Evolutionary conservation across 2,797 vertebrate genomes (phyloP).

Genomic region (Notolepis coatsorum): DNA sequence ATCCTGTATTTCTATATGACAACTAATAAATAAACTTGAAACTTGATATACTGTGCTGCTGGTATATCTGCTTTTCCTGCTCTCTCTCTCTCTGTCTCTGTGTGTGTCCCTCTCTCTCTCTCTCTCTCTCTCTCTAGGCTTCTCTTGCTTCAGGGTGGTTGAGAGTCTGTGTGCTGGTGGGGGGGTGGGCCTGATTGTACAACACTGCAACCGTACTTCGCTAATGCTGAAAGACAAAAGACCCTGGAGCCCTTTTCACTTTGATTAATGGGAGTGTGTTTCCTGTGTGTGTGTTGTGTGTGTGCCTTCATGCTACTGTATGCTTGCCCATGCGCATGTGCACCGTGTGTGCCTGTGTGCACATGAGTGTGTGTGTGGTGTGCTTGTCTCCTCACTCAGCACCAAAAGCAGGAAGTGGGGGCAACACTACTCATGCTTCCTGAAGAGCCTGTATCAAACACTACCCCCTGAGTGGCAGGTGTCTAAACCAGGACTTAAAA

Average conservation of each 20-base stretch:
- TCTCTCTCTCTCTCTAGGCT: background rate
- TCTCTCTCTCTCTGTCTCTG: background rate
- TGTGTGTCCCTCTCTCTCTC: background rate
- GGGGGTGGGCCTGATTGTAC: background rate
- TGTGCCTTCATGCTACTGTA: background rate
- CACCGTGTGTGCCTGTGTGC: background rate
- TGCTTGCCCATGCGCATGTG: background rate
- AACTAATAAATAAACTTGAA: no score
- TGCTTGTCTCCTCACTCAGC: conserved; percentile 16
- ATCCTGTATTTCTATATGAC: no score
- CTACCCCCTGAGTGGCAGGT: background rate
- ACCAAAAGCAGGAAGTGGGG: conserved; percentile 5
- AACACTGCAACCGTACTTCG: background rate
- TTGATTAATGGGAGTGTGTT: conserved; percentile 1
- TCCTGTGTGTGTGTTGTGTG: background rate
- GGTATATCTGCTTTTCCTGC: background rate
- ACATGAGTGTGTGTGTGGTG: background rate
- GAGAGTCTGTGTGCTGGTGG: conserved; percentile 1
- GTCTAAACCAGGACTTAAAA: no score
- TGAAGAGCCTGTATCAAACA: background rate
- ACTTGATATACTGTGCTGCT: no score
- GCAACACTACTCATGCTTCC: background rate
- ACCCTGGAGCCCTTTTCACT: background rate
- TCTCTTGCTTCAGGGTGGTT: conserved; percentile 16
- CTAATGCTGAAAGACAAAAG: conserved; percentile 5